phyloP scores from a whole-genome alignment of 2,888 invertebrate genomes.

The Fragum whitleyi region DNA sequence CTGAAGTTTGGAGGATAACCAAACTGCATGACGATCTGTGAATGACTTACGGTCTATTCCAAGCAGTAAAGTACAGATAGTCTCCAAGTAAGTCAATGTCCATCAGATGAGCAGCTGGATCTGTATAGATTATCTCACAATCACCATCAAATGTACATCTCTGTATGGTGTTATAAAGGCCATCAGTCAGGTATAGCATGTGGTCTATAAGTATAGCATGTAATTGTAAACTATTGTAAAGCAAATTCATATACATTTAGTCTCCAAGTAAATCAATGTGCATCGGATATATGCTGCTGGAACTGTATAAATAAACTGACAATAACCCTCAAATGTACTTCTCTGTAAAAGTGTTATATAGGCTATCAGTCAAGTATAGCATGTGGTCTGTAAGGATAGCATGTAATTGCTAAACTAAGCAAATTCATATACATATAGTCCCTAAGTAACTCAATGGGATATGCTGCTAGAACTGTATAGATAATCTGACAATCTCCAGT shows the following conservation, averaged over 20 bases:
- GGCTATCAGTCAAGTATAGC: conserved; percentile 48
- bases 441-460: conserved; percentile 45
- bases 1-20: no score
- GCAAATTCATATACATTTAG: conserved; percentile 31
- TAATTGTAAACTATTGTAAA: background rate
- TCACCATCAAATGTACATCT: conserved; percentile 35
- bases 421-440: conserved; percentile 34
- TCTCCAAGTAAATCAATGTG: conserved; percentile 44
- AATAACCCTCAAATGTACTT: conserved; percentile 37
- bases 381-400: conserved; percentile 28
- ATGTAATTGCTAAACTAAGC: background rate
- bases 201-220: conserved; percentile 27
- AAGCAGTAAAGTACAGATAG: conserved; percentile 55
- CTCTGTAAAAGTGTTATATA: conserved; percentile 32
- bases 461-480: conserved; percentile 21
- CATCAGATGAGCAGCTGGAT: conserved; percentile 41
- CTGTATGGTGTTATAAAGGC: conserved; percentile 36
- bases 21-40: no score
- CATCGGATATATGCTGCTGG: conserved; percentile 32
- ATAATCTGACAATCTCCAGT: conserved; percentile 29
- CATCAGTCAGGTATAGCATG: conserved; percentile 45
- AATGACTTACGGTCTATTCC: conserved; percentile 56
- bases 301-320: conserved; percentile 26
- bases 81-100: conserved; percentile 50
- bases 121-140: conserved; percentile 32